Evolutionary conservation across 1,140 invertebrate species (phyloP), one percentile per base, ranked within the genome.

Genomic region (Brevipalpus yothersi): DNA sequence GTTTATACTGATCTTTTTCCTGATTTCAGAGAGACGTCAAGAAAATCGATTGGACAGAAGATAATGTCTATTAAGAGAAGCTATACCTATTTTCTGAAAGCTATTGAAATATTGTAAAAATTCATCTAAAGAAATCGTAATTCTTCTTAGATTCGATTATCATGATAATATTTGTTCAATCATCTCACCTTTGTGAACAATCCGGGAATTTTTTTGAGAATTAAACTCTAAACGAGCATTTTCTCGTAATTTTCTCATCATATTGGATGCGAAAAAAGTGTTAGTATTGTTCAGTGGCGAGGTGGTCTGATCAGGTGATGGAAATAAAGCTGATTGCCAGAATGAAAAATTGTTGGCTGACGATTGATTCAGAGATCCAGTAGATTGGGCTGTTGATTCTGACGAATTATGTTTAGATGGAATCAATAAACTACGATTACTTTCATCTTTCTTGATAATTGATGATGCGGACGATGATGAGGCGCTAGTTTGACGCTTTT

Each of bases 231-330:
- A 47, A 39, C 60, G 60, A 1, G 69, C 74, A 58, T 82, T 82
- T 64, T 84, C 83, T 63, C 83, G 80, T 53, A 84, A 70, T 39
- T 81, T 78, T 53, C 82, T 79, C 73, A 84, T 83, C 76, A 85
- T 82, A 64, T 85, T 83, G 12, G 82, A 80, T 1, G 83, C 82
- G 68, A 84, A 83, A 65, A 84, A 79, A 75, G 43, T 78, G 72
- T 57, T 75, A 72, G 31, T 75, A 68, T 61, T 60, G 54, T 61
- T 31, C 31, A 31, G 31, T 31, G 31, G 31, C 2, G 58, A 10
- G 60, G 41, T 53, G 60, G 41, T 8, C 45, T 39, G 40, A 65
- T 31, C 31, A 54, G 62, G 63, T 8, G 63, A 12, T n/a, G 64
- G 58, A 31, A 65, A 58, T 51, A 65, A 65, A 49, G 58, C 58